These are phyloP conservation scores for Papilio polyxenes DNA, from an alignment of 1,140 invertebrate species.

Conservation along the genomic window DNA sequence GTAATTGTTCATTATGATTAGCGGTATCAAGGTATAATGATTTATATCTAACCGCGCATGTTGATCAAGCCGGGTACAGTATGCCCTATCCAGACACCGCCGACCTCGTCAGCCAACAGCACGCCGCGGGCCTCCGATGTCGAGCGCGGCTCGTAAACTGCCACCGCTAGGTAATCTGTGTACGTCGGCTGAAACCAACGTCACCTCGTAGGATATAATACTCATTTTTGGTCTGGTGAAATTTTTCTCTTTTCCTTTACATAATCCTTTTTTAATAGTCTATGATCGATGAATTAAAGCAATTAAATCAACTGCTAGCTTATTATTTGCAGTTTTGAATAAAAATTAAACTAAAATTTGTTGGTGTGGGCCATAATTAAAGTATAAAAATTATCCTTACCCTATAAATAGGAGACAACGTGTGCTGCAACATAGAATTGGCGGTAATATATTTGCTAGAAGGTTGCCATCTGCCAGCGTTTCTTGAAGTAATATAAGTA, in stretches of 20 bases:
- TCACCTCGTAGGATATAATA: neutral
- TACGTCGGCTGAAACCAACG: conserved; percentile 48
- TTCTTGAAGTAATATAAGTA: conserved; percentile 46
- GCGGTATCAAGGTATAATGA: neutral
- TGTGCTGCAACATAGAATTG: conserved; percentile 53
- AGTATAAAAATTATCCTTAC: conserved; percentile 40
- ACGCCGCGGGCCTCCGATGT: conserved; percentile 47
- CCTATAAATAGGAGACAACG: conserved; percentile 53
- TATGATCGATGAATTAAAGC: no score
- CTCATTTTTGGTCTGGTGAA: no score
- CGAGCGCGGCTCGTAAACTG: conserved; percentile 44
- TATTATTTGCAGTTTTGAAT: no score
- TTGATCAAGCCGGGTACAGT: conserved; percentile 54
- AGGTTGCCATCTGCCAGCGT: conserved; percentile 33
- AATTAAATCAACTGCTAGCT: no score
- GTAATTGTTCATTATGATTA: no score
- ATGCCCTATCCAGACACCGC: conserved; percentile 55
- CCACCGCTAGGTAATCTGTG: conserved; percentile 48
- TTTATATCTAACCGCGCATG: conserved; percentile 45
- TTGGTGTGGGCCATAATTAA: no score
- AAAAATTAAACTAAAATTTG: no score
- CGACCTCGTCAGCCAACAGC: conserved; percentile 52
- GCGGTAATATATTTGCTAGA: conserved; percentile 43
- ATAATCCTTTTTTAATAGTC: no score
- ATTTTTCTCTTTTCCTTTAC: no score